phyloP scores from a whole-genome alignment of 2,888 invertebrate species.

The Hyposoter dolosus region DNA sequence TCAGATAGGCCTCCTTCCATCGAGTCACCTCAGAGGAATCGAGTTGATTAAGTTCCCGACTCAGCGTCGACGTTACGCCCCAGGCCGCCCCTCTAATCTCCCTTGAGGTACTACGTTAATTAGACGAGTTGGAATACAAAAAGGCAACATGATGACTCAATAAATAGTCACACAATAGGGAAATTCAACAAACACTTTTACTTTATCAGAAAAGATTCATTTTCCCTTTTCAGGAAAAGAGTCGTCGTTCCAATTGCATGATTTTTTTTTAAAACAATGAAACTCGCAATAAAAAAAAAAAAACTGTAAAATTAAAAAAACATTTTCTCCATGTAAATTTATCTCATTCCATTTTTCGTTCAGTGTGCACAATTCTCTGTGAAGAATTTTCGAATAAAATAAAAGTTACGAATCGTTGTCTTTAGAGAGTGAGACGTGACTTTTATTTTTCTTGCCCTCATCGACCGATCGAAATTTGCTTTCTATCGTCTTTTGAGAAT shows the following conservation, averaged over 20 bases:
- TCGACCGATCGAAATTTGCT: too few species aligned
- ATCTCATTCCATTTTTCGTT: too few species aligned
- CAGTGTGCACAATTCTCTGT: too few species aligned
- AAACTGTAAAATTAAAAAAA: neutral
- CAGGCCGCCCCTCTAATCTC: slow-evolving; percentile 7
- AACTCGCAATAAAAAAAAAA: neutral
- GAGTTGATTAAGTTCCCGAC: slow-evolving; percentile 72
- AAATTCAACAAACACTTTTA: slow-evolving; percentile 6
- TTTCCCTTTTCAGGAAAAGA: neutral
- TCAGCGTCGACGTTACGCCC: slow-evolving; percentile 20
- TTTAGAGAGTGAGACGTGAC: too few species aligned
- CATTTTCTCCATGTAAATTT: neutral
- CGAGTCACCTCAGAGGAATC: slow-evolving; percentile 71
- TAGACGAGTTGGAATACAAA: neutral
- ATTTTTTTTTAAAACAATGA: neutral
- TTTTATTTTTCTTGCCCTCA: too few species aligned
- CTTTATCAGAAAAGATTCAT: neutral
- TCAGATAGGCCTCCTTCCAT: slow-evolving; percentile 78
- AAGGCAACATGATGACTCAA: slow-evolving; percentile 15
- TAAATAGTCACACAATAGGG: neutral
- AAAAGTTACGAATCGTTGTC: too few species aligned
- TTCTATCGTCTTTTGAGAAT: too few species aligned
- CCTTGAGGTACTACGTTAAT: slow-evolving; percentile 29
- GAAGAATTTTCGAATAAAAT: too few species aligned
- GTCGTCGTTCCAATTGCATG: neutral